Evolutionary conservation across 2,113 vertebrate genomes (phyloP).

Genomic region (Dolichotis patagonum): DNA sequence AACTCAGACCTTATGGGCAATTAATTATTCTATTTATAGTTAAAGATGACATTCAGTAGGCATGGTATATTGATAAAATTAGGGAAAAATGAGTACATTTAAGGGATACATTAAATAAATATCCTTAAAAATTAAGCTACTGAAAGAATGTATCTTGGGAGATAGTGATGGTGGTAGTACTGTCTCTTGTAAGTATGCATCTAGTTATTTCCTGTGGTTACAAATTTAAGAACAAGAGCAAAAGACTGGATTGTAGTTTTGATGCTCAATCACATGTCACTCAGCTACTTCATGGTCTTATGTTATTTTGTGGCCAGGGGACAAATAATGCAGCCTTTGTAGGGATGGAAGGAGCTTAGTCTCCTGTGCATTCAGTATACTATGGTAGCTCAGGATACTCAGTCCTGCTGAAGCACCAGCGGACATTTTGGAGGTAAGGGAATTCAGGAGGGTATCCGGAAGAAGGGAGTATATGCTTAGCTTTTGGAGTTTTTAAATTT

Average conservation of each 20-base stretch:
- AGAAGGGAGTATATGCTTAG: background rate
- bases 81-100: background rate
- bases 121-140: background rate
- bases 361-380: background rate
- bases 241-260: background rate
- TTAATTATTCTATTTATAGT: constrained; percentile 1
- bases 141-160: background rate
- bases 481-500: background rate
- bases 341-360: background rate
- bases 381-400: background rate
- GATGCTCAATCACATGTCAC: background rate
- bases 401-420: too few species aligned
- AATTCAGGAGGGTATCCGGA: background rate
- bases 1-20: constrained; percentile 10
- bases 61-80: background rate
- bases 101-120: background rate
- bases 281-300: background rate
- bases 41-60: background rate
- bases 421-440: background rate
- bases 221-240: background rate
- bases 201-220: background rate
- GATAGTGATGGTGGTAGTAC: background rate
- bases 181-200: background rate
- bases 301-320: background rate
- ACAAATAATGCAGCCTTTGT: background rate